A percentile compares a stretch with the other conserved stretches of the same genome.
Conservation (phyloP, 1,140 invertebrate species). For the Cheumatopsyche charites region DNA sequence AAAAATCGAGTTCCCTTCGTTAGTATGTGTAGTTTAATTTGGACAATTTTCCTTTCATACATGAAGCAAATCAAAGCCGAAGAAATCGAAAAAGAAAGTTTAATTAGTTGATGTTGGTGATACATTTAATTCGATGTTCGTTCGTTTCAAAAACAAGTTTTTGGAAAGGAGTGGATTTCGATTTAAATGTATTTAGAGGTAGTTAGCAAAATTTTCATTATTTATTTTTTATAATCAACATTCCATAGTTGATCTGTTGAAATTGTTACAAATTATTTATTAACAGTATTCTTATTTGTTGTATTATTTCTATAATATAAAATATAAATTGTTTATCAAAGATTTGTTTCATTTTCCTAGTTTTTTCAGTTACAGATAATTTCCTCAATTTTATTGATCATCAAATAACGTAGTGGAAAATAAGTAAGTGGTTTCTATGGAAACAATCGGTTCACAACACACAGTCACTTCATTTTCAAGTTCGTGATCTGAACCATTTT, state of each 20-base stretch:
- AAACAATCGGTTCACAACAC: constrained; percentile 2
- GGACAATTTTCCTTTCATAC: constrained; percentile 85
- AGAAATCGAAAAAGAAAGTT: constrained; percentile 46
- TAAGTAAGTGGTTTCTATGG: constrained; percentile 5
- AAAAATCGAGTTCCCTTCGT: constrained; percentile 84
- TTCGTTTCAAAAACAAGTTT: not conserved
- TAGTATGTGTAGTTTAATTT: constrained; percentile 80
- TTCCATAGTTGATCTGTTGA: constrained; percentile 16
- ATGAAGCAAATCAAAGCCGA: constrained; percentile 77
- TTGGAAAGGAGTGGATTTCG: not conserved
- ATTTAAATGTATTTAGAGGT: constrained; percentile 7
- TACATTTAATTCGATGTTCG: not conserved
- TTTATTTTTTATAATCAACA: constrained; percentile 16
- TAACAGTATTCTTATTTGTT: constrained; percentile 1
- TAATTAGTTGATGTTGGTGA: constrained; percentile 3
- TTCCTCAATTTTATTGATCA: constrained; percentile 2
- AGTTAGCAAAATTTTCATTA: constrained; percentile 13
- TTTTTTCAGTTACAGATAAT: not conserved
- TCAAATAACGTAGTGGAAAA: not conserved
- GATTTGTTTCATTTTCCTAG: constrained; percentile 4
- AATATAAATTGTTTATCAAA: constrained; percentile 14
- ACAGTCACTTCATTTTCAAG: not conserved
- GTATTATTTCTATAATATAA: not conserved
- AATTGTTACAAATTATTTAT: constrained; percentile 6
- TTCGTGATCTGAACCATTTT: no score